Evolutionary conservation across 2,797 vertebrate genomes (phyloP), one percentile per base, ranked within the genome.

Genomic region (Danionella dracula): DNA sequence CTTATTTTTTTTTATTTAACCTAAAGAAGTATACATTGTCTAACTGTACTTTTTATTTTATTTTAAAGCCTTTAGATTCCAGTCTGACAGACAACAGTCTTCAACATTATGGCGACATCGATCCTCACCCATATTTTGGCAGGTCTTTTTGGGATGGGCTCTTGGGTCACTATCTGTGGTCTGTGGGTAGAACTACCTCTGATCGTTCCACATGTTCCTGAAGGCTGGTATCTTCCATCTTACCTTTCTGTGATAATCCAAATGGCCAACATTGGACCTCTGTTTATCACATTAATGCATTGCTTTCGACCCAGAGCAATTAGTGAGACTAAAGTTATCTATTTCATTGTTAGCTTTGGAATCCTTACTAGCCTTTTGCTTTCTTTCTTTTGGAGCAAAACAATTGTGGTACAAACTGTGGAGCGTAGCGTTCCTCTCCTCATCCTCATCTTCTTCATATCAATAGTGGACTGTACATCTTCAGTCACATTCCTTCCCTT

Each of bases 401-500:
- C 75, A 0, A 44, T 76, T 5, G 20, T 64, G 38, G 60, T 89
- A 10, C 86, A 73, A 0, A 84, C 85, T 0, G 51, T 23, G 0
- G 73, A 65, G 2, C 84, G 66, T 35, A 88, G 88, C 20, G 11
- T 81, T 4, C 77, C 83, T 4, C 79, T 89, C 4, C 72, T 89
- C 10, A 16, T 65, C 8, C 81, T 88, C 4, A 76, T 83, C 46
- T 88, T 89, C 72, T 84, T 83, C 61, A 79, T 89, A 10, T 82
- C 87, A 1, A 66, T 80, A 42, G 87, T 88, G 54, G 88, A 89
- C 79, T 89, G 88, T 75, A 89, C 86, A 5, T 88, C 87, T 21
- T 89, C 88, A 0, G 88, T 89, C 59, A 89, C 86, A 4, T 89
- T 89, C 74, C 75, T 89, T 58, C 88, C 87, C 27, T 89, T 85